Conservation (phyloP, 1,140 invertebrate genomes). For the Lycorma delicatula region DNA sequence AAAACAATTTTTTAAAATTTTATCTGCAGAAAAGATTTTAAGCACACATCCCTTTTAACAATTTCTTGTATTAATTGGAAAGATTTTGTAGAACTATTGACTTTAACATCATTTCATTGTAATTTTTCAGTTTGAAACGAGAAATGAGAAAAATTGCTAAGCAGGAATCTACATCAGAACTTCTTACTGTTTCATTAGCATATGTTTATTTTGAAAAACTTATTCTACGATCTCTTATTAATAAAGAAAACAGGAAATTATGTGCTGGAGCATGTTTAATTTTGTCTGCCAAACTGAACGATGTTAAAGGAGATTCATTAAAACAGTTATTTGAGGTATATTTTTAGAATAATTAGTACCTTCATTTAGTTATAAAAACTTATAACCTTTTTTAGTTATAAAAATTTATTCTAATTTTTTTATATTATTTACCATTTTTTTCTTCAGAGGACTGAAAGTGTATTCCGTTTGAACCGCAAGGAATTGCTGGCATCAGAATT, state of each 20-base stretch:
- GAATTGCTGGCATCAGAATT: conserved; percentile 88
- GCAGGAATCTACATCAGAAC: conserved; percentile 70
- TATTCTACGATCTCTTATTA: conserved; percentile 84
- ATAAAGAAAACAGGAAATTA: conserved; percentile 90
- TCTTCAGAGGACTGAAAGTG: conserved; percentile 73
- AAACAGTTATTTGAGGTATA: conserved; percentile 77
- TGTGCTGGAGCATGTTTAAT: conserved; percentile 91
- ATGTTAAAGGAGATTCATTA: conserved; percentile 83
- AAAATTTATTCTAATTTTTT: conserved; percentile 4
- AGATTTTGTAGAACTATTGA: not conserved
- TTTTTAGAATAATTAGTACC: not conserved
- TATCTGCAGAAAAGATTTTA: no score
- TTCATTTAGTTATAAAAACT: not conserved
- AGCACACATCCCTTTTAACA: no score
- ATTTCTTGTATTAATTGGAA: no score
- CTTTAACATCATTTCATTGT: conserved; percentile 6
- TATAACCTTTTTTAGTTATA: not conserved
- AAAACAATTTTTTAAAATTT: no score
- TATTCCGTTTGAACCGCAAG: conserved; percentile 83
- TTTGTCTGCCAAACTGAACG: conserved; percentile 91
- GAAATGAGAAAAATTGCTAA: conserved; percentile 93
- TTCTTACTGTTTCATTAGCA: conserved; percentile 87
- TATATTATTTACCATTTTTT: no score
- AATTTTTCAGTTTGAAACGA: conserved; percentile 70
- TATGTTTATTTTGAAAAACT: conserved; percentile 98